Evolutionary conservation across 2,888 invertebrate genomes (phyloP), one percentile per base, ranked within the genome.

Genomic region (Drosophila paranaensis): DNA sequence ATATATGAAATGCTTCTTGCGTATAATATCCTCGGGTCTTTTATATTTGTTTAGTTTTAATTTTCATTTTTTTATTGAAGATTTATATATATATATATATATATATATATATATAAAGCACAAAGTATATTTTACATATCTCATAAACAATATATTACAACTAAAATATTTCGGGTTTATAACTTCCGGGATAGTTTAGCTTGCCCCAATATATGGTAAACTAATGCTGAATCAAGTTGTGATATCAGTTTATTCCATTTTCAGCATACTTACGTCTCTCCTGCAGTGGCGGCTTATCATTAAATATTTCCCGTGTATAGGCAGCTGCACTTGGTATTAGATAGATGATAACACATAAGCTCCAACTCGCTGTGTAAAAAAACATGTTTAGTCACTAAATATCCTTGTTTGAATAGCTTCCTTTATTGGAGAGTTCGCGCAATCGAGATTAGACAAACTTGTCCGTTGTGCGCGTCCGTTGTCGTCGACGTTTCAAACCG

Each of bases 211-310:
- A 20, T 11, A 25, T 13, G 0, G 1, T 2, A 9, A 14, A 14
- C 25, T 39, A 27, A 14, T 27, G 2, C 10, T n/a, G 6, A 30
- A 6, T 13, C 14, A 10, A 11, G 39, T 37, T 10, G 10, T 35
- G 13, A 4, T 50, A 30, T 35, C 8, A 11, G 2, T 16, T 54
- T 37, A 13, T 35, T 16, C n/a, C 35, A 13, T 16, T n/a, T 40
- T 14, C 9, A 10, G 9, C 27, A 48, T 35, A 86, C 93, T 93
- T 92, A 94, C 94, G 94, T 91, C 92, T 92, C 81, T 93, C 92
- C 74, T 90, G 91, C 56, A 93, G 83, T 43, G 93, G 91, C 27
- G 94, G 93, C 30, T 91, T 89, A 75, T 92, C 84, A 62, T 93
- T 93, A 5, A 91, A 74, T 60, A 93, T 91, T 82, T 92, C 90